phyloP scores from a whole-genome alignment of 2,888 invertebrate genomes.

The Argynnis bischoffii region DNA sequence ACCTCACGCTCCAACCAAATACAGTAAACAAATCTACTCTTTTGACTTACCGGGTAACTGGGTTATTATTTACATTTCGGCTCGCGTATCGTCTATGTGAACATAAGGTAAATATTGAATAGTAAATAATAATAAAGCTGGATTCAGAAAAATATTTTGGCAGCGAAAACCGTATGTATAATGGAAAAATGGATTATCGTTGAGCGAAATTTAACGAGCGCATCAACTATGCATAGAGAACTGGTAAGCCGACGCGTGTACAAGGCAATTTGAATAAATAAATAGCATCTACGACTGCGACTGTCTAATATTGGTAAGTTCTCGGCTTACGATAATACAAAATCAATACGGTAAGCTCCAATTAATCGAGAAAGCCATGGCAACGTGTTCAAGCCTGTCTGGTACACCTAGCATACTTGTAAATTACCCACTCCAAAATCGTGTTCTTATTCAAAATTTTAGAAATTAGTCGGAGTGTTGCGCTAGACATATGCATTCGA shows the following conservation, averaged over 20 bases:
- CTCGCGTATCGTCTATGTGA: constrained; percentile 30
- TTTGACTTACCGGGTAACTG: constrained; percentile 29
- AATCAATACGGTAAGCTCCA: constrained; percentile 74
- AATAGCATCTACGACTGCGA: constrained; percentile 55
- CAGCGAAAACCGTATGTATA: constrained; percentile 27
- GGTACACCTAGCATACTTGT: constrained; percentile 22
- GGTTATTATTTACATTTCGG: constrained; percentile 35
- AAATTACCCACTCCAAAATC: constrained; percentile 46
- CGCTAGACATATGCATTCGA: neutral
- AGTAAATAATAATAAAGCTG: constrained; percentile 33
- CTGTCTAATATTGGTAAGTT: constrained; percentile 59
- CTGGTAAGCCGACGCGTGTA: constrained; percentile 41
- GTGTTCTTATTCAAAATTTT: constrained; percentile 11
- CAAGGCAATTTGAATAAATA: constrained; percentile 60
- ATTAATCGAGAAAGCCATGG: constrained; percentile 65
- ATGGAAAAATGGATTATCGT: constrained; percentile 37
- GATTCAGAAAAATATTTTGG: constrained; percentile 30
- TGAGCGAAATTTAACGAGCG: constrained; percentile 36
- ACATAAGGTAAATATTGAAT: constrained; percentile 31
- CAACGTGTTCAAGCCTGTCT: constrained; percentile 41
- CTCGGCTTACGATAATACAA: constrained; percentile 72
- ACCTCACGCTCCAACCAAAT: constrained; percentile 26
- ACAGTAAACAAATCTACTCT: constrained; percentile 31
- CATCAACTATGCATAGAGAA: constrained; percentile 44
- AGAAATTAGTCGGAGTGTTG: neutral